Evolutionary conservation across 2,888 invertebrate genomes (phyloP), one percentile per base, ranked within the genome.

Genomic region (Papilio protenor): DNA sequence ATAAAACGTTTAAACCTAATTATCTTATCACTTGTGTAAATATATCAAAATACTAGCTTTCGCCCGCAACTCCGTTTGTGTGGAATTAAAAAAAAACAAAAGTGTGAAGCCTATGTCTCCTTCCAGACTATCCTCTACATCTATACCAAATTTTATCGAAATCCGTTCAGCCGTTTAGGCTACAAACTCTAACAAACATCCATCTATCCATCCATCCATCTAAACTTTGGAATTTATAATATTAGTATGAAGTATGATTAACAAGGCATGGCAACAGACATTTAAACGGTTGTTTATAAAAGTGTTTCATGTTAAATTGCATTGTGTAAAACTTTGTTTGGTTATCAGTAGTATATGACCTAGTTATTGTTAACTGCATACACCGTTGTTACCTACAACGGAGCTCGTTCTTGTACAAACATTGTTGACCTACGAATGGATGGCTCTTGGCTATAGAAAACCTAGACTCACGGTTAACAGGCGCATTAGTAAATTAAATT

Each of bases 401-500:
- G 33, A 55, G 33, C 33, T 70, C 21, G 70, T 64, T 76, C 40
- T 23, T 69, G 69, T 23, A 55, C 75, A 47, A 57, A 76, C 71
- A 70, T 47, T 75, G 66, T 75, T 52, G 64, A 64, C 64, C 64
- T 64, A 64, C 64, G 64, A 64, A 40, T 40, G 18, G 16, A 40
- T 40, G 11, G 40, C 10, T 40, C 40, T 66, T 59, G 57, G 23
- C 6, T 59, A 23, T 59, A 12, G 57, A 59, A 59, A 59, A 59
- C n/a, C 21, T 12, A 59, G 57, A 12, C 57, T 23, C 3, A 21
- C 11, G 21, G 23, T 59, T 18, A 2, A 55, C 55, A 10, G n/a
- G 55, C 57, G 23, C 52, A 18, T 52, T 52, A 52, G 5, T 52
- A 52, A 52, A 16, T 18, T 52, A 18, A 52, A 18, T 52, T 16